A percentile compares a stretch with the other conserved stretches of the same genome.
phyloP scores from a whole-genome alignment of 2,888 invertebrate genomes.

The Parelbella ahira region DNA sequence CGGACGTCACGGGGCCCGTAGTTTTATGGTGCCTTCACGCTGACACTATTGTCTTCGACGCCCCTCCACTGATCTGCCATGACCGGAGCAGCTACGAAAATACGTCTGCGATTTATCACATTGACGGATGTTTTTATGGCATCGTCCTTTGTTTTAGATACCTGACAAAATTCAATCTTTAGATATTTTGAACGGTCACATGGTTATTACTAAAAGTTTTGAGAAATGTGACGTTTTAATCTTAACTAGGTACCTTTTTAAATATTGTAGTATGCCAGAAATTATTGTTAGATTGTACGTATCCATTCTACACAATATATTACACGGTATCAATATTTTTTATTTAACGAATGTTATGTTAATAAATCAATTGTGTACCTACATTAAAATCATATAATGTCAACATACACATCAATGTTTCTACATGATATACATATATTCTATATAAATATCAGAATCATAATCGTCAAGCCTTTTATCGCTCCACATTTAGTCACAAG shows the following conservation, averaged over 20 bases:
- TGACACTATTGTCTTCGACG: constrained; percentile 65
- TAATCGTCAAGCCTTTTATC: too few species aligned
- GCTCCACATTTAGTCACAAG: too few species aligned
- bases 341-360: too few species aligned
- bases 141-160: constrained; percentile 27
- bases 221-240: constrained; percentile 3
- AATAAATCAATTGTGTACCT: too few species aligned
- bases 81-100: constrained; percentile 43
- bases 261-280: too few species aligned
- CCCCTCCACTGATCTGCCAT: constrained; percentile 59
- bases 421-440: too few species aligned
- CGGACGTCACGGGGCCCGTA: constrained; percentile 62
- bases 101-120: constrained; percentile 32
- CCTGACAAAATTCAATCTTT: constrained; percentile 33
- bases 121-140: constrained; percentile 28
- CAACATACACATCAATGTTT: too few species aligned
- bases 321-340: too few species aligned
- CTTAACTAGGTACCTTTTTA: not conserved
- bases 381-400: too few species aligned
- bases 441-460: too few species aligned
- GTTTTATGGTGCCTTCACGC: constrained; percentile 74
- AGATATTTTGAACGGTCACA: not conserved
- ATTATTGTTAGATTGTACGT: too few species aligned
- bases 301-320: too few species aligned
- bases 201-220: constrained; percentile 3